Conservation (phyloP, 2,797 vertebrate species). For the Oophaga sylvatica region DNA sequence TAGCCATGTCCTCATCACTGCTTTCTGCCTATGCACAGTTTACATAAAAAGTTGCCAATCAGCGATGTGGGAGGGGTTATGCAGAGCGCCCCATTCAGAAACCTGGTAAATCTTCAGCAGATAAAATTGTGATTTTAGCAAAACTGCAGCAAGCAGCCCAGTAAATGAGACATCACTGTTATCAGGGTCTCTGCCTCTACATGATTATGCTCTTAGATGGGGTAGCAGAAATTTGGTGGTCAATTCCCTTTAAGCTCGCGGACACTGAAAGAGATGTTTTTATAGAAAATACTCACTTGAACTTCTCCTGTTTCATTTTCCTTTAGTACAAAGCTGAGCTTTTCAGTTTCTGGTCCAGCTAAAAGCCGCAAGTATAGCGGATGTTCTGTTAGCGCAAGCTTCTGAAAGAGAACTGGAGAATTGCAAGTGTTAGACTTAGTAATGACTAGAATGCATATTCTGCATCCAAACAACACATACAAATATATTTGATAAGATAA, state of each 20-base stretch:
- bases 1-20: too few species aligned
- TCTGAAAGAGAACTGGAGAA: conserved; percentile 87
- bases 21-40: too few species aligned
- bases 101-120: too few species aligned
- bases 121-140: too few species aligned
- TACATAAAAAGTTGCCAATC: too few species aligned
- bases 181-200: too few species aligned
- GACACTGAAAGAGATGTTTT: not conserved
- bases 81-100: too few species aligned
- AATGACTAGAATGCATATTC: not conserved
- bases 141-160: too few species aligned
- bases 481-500: not conserved
- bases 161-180: too few species aligned
- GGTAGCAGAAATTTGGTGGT: not conserved
- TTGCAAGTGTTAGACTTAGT: not conserved
- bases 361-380: conserved; percentile 88
- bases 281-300: conserved; percentile 78
- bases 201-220: too few species aligned
- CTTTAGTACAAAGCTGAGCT: conserved; percentile 91
- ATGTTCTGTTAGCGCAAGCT: conserved; percentile 83
- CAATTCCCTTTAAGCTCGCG: not conserved
- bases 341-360: conserved; percentile 84
- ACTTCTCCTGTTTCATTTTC: conserved; percentile 95
- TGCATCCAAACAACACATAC: not conserved
- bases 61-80: too few species aligned